A percentile compares a stretch with the other conserved stretches of the same genome.
Conservation (phyloP, 37 sponge, comb jelly and placozoan genomes). For the Corticium candelabrum region DNA sequence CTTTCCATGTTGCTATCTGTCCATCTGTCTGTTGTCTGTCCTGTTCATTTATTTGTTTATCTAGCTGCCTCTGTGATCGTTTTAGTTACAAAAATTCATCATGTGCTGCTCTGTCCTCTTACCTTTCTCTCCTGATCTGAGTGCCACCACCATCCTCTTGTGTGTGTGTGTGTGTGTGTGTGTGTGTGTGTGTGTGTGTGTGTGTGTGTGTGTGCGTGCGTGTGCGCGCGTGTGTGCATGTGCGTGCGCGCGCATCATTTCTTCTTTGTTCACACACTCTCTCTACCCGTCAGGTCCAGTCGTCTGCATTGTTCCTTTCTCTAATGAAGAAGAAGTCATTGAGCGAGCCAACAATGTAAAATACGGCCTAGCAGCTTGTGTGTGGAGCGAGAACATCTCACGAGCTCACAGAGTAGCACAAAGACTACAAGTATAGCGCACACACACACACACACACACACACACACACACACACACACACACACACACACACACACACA, state of each 20-base stretch:
- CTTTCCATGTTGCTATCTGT: no score
- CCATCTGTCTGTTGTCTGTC: neutral
- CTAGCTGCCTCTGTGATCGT: no score
- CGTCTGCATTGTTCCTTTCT: slow-evolving; percentile 71
- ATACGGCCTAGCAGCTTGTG: slow-evolving; percentile 74
- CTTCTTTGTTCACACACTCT: neutral
- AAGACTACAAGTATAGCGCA: slow-evolving; percentile 40
- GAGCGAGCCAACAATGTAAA: slow-evolving; percentile 56
- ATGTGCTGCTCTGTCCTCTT: no score
- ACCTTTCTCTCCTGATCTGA: no score
- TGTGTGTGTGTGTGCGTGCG: no score
- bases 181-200: no score
- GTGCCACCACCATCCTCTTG: no score
- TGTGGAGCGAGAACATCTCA: slow-evolving; percentile 70
- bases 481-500: neutral
- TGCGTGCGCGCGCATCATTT: neutral
- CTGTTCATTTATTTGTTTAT: neutral
- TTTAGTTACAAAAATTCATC: no score
- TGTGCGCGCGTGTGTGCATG: neutral
- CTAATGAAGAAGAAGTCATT: slow-evolving; percentile 70
- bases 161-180: no score
- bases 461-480: neutral
- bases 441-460: neutral
- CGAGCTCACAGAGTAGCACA: slow-evolving; percentile 65
- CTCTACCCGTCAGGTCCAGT: slow-evolving; percentile 56